These are phyloP conservation scores for Nothobranchius furzeri DNA, from an alignment of 2,113 vertebrate species.

Conservation along the genomic window DNA sequence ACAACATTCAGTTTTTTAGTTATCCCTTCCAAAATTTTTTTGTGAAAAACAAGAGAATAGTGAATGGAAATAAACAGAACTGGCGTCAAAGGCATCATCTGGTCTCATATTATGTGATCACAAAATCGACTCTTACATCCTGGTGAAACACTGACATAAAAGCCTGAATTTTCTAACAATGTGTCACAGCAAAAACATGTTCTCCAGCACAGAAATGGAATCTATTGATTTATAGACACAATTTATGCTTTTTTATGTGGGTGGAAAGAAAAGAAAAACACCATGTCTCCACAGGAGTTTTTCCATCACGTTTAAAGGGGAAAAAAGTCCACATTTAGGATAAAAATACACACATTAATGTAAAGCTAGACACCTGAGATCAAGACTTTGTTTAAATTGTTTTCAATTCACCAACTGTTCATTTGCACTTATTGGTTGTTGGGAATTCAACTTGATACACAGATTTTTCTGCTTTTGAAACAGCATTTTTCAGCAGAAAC, in stretches of 20 bases:
- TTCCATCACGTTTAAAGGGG: no score
- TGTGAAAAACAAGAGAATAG: constrained; percentile 16
- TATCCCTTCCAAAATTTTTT: constrained; percentile 7
- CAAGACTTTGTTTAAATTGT: background rate
- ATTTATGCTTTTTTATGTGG: background rate
- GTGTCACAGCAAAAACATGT: background rate
- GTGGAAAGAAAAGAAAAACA: background rate
- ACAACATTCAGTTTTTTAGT: background rate
- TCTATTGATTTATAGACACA: background rate
- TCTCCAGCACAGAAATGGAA: background rate
- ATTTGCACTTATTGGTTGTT: background rate
- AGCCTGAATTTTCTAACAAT: constrained; percentile 39
- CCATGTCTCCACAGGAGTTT: no score
- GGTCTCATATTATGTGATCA: constrained; percentile 39
- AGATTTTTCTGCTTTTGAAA: background rate
- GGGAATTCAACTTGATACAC: background rate
- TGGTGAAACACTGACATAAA: constrained; percentile 19
- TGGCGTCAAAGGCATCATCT: constrained; percentile 42
- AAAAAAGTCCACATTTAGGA: no score
- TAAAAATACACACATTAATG: no score
- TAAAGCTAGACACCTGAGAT: background rate
- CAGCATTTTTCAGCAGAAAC: background rate
- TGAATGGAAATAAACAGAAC: constrained; percentile 42
- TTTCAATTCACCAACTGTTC: background rate
- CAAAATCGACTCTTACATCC: constrained; percentile 41